Base-by-base conservation (phyloP, 1,140 invertebrate species). In the Ceratitis capitata region DNA sequence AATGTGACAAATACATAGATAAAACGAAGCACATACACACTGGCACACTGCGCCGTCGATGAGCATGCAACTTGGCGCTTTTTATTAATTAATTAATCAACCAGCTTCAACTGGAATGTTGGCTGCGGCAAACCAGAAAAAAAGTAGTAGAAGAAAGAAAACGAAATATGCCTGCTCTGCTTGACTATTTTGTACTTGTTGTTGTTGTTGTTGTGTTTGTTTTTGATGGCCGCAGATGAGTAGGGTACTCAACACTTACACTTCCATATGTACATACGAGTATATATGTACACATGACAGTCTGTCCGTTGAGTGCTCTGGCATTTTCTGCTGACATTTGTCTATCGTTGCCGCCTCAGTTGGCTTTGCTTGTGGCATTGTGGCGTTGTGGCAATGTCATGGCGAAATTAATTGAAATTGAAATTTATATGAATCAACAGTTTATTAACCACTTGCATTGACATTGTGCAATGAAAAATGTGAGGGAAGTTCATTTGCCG, bases 351-450 rank as follows among this genome's bases (percentile, higher is more conserved):
- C n/a, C n/a, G n/a, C n/a, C n/a, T 61, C 56, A 5, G n/a, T 29
- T 26, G n/a, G 56, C n/a, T 61, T 61, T n/a, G n/a, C n/a, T n/a
- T n/a, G n/a, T n/a, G n/a, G n/a, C n/a, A n/a, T 5, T 5, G 23
- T 61, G 56, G 56, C 39, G 45, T 78, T 78, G 69, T 32, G 39
- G 69, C 69, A 78, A 78, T 78, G 69, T 78, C 69, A 78, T 78
- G 69, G 69, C 39, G 39, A 78, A 47, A 78, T 78, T 9, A 78
- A 78, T 78, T 45, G 39, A 78, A 78, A 78, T 23, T 45, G n/a
- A 69, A 69, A 69, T 69, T 69, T 78, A 78, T 45, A 78, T 9
- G 39, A 78, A 78, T 78, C 69, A 78, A 78, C 69, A 42, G 69
- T 45, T 78, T 45, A 78, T 45, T 78, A n/a, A 45, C 14, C 19